Conservation (phyloP, 2,797 vertebrate species). For the Neosilurus hyrtlii region DNA sequence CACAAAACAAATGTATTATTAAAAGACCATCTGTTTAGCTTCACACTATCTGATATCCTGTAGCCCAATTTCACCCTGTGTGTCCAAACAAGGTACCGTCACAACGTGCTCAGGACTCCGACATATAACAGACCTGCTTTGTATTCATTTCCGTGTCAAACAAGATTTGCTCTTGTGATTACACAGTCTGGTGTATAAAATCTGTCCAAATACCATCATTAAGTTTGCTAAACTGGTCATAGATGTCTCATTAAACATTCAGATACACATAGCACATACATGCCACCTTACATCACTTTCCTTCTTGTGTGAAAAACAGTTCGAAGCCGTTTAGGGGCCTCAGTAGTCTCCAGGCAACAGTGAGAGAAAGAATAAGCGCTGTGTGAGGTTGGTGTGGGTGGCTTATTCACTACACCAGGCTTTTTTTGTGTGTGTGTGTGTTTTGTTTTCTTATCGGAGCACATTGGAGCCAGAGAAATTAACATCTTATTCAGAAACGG, state of each 20-base stretch:
- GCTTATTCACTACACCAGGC: conserved; percentile 24
- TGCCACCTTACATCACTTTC: not conserved
- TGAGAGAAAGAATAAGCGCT: conserved; percentile 20
- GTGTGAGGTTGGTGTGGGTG: conserved; percentile 26
- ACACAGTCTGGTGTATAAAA: not conserved
- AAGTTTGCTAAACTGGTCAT: not conserved
- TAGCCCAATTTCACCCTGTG: conserved; percentile 38
- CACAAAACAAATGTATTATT: conserved; percentile 56
- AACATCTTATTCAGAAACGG: conserved; percentile 41
- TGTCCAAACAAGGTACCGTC: conserved; percentile 40
- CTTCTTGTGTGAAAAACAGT: conserved; percentile 17
- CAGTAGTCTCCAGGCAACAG: conserved; percentile 43
- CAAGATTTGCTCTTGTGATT: not conserved
- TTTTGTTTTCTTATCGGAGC: conserved; percentile 30
- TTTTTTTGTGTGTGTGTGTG: not conserved
- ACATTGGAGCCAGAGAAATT: conserved; percentile 34
- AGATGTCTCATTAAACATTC: not conserved
- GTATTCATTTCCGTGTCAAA: not conserved
- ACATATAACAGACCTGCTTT: not conserved
- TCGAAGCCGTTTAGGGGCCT: conserved; percentile 22
- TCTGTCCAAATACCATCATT: not conserved
- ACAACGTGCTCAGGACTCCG: not conserved
- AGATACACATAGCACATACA: not conserved
- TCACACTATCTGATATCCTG: conserved; percentile 45
- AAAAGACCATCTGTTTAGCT: conserved; percentile 55